Base-by-base conservation (phyloP, 2,888 invertebrate species). In the Diarsia dahlii region DNA sequence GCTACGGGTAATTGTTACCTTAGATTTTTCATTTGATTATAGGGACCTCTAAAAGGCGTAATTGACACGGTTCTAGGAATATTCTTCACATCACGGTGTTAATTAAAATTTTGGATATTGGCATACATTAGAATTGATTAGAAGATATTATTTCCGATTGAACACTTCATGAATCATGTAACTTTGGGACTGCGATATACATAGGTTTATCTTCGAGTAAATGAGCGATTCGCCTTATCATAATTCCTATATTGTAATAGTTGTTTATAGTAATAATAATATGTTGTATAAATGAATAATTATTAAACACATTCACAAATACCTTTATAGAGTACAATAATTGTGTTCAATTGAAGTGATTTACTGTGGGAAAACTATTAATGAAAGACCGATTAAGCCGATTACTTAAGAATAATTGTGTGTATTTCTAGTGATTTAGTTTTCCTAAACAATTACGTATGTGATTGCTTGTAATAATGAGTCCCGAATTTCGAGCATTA, bases 211-310 rank as follows among this genome's bases (percentile, higher is more conserved):
- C 89, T 82, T 80, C 74, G 54, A 82, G 77, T 76, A 78, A 87
- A 87, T 87, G 87, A 87, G 86, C 84, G 81, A 84, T 74, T 74
- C 71, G 72, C 71, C 86, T 91, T 92, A 92, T 91, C 91, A 74
- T 89, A 87, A 89, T 90, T 82, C 88, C 85, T 86, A 84, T 88
- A 88, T 89, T 87, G 73, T 84, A 84, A 78, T 84, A 84, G 74
- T 28, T 28, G 28, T 28, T 2, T 28, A 28, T 2, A 28, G 28
- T 28, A 28, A 28, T 86, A 87, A 81, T 84, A 79, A 81, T 84
- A 79, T 80, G 74, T 75, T 74, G 76, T 84, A 77, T 85, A 78
- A 66, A 79, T 78, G 84, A 74, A 81, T 52, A 63, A 67, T 85
- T 84, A 76, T 81, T 52, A 80, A 58, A 74, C 85, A 88, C 76